Evolutionary conservation across 53 echinoderm and acorn worm genomes (phyloP).

Genomic region (Patiria pectinifera): DNA sequence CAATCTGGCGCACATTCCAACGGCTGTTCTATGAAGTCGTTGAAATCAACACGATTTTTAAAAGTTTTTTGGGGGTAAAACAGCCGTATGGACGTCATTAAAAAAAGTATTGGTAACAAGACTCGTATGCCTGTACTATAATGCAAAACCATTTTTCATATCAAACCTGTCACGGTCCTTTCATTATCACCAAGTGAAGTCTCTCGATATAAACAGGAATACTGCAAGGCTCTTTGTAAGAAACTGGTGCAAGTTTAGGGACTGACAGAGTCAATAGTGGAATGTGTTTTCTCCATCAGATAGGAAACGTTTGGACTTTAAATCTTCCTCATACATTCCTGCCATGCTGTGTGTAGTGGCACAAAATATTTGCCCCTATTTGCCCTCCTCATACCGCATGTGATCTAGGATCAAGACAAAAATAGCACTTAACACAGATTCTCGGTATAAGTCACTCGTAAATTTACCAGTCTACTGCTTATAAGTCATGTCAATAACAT

Average conservation of each 20-base stretch:
- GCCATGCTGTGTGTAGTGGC: neutral
- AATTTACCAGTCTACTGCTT: neutral
- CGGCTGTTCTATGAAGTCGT: neutral
- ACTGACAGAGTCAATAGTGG: constrained; percentile 7
- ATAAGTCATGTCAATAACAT: neutral
- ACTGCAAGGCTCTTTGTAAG: neutral
- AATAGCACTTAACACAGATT: neutral
- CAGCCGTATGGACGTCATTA: neutral
- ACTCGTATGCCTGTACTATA: too few relatives aligned
- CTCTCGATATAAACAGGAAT: neutral
- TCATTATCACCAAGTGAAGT: neutral
- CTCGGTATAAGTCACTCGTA: neutral
- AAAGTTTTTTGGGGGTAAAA: neutral
- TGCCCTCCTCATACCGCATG: constrained; percentile 21
- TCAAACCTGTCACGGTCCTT: constrained; percentile 5
- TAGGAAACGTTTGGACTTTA: neutral
- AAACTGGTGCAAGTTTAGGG: constrained; percentile 19
- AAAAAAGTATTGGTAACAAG: too few relatives aligned
- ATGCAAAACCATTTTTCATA: too few relatives aligned
- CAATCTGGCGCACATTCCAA: constrained; percentile 1
- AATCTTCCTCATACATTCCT: neutral
- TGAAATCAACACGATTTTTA: neutral
- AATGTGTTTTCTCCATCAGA: constrained; percentile 17
- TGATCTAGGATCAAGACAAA: constrained; percentile 10
- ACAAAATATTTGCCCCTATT: neutral